Percentiles rank a stretch among this genome's conserved stretches.
Evolutionary conservation across 2,888 invertebrate species (phyloP).

Genomic region (Maniola hyperantus): DNA sequence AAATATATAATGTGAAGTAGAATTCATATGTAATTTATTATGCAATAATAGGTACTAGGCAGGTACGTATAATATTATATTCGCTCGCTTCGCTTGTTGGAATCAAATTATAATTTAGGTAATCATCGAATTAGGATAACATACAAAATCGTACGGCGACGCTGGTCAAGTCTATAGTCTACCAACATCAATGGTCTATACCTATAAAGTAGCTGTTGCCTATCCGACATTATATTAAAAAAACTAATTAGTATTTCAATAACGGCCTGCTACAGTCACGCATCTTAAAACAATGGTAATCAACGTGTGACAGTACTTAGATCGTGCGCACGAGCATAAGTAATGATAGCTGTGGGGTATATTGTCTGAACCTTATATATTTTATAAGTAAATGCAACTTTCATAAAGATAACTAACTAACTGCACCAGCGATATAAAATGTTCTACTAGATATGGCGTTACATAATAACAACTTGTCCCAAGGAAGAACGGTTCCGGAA

Average conservation of each 20-base stretch:
- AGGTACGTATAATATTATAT: too few relatives aligned
- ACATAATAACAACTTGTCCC: too few relatives aligned
- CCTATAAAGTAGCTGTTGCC: background rate
- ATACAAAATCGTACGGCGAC: background rate
- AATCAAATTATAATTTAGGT: too few relatives aligned
- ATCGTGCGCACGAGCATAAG: constrained; percentile 68
- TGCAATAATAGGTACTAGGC: too few relatives aligned
- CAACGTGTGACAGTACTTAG: constrained; percentile 62
- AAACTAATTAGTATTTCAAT: constrained; percentile 67
- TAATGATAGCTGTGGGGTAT: background rate
- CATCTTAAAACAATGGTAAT: constrained; percentile 64
- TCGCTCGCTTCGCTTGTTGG: too few relatives aligned
- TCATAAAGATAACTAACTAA: background rate
- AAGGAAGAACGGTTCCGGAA: too few relatives aligned
- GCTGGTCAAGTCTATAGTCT: too few relatives aligned
- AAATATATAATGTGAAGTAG: background rate
- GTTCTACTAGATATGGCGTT: too few relatives aligned
- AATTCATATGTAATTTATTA: background rate
- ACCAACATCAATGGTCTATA: background rate
- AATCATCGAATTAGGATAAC: background rate
- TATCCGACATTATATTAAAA: constrained; percentile 14
- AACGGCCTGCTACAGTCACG: constrained; percentile 64
- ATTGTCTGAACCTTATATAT: background rate
- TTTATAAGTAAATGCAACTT: background rate
- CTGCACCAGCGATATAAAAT: too few relatives aligned